phyloP scores from a whole-genome alignment of 2,888 invertebrate genomes.

The Noctua janthe region DNA sequence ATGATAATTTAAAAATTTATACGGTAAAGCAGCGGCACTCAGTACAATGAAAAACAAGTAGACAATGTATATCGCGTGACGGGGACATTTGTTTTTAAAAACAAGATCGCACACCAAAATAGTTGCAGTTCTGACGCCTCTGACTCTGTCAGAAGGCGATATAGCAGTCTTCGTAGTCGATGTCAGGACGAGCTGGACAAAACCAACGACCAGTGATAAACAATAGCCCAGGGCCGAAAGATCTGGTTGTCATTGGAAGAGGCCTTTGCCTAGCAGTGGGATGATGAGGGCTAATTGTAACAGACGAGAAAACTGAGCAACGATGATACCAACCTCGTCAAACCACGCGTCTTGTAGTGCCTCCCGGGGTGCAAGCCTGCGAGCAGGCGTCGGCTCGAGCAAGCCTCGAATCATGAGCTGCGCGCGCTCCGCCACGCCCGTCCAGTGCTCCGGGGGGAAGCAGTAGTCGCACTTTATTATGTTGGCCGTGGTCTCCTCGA shows the following conservation, averaged over 20 bases:
- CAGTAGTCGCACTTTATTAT: constrained; percentile 95
- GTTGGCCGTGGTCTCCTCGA: constrained; percentile 96
- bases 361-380: constrained; percentile 77
- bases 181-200: background rate
- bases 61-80: background rate
- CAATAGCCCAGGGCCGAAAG: background rate
- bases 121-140: background rate
- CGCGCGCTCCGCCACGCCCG: constrained; percentile 92
- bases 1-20: background rate
- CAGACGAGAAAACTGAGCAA: background rate
- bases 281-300: background rate
- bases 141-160: background rate
- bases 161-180: background rate
- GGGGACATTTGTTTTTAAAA: background rate
- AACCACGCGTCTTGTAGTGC: constrained; percentile 85
- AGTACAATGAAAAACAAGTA: background rate
- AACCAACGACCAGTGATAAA: background rate
- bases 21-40: background rate
- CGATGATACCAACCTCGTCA: constrained; percentile 76
- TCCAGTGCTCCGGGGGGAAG: constrained; percentile 95
- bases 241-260: background rate
- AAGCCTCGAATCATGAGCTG: constrained; percentile 92
- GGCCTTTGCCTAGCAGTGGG: background rate
- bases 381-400: constrained; percentile 89
- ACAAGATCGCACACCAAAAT: too few relatives aligned